Base-by-base conservation (phyloP, 2,797 vertebrate genomes). In the Anomalospiza imberbis region DNA sequence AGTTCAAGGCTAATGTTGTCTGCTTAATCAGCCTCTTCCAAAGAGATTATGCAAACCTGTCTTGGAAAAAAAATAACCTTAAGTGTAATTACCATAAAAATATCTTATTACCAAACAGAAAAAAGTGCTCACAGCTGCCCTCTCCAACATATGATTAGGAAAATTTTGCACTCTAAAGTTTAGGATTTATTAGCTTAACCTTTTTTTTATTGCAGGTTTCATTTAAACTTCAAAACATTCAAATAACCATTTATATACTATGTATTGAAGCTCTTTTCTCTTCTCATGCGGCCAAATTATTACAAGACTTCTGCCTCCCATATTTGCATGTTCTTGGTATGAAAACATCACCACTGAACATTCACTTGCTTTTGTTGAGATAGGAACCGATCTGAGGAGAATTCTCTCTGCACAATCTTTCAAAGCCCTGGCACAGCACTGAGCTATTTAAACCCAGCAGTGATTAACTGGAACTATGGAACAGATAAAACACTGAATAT, bases 11-110 rank as follows among this genome's bases (percentile, higher is more conserved):
- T 88, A 90, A 83, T 2, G 7, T 60, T 38, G 54, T 78, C 92
- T 86, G 92, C 62, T 84, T 90, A 72, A 65, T 72, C 92, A 93
- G 91, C 66, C 81, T 81, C 84, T 93, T 71, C 42, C 68, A 93
- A 95, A 80, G 38, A 38, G 25, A 24, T 91, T 86, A 80, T 86
- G 83, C 79, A 88, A 94, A 90, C 91, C 62, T 89, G 77, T 71
- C 80, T n/a, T 54, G 70, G 26, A 17, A 38, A 72, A 82, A 91
- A 84, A 89, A 78, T 12, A 73, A 26, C 34, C 76, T 51, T 26
- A 34, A 45, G 18, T 66, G 44, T 13, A 91, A 85, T 90, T 86
- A 90, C 45, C 70, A 68, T 93, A 57, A 71, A 95, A 90, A 81
- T 54, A 65, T n/a, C 73, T 58, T 48, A 72, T 54, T 90, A 78